Evolutionary conservation across 2,113 vertebrate species (phyloP).

Genomic region (Opisthocomus hoazin): DNA sequence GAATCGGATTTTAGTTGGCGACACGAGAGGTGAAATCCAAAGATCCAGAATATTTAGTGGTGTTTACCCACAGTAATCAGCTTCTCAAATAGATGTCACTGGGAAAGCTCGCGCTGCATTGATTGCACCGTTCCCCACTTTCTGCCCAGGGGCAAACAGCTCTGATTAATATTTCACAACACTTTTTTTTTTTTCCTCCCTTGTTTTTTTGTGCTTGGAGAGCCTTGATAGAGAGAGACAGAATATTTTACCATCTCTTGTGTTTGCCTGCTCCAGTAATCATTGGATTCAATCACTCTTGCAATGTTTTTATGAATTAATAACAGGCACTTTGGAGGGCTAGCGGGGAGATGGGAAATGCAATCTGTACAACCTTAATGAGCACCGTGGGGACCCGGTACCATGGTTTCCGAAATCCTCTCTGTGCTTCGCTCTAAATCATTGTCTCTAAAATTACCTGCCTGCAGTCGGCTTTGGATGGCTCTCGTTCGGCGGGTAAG

Average conservation of each 20-base stretch:
- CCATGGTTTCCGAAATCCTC: constrained; percentile 73
- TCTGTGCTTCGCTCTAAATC: constrained; percentile 68
- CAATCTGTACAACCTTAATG: constrained; percentile 86
- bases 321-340: constrained; percentile 83
- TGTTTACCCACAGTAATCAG: constrained; percentile 75
- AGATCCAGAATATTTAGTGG: constrained; percentile 61
- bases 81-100: constrained; percentile 58
- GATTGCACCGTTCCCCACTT: constrained; percentile 51
- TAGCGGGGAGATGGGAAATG: constrained; percentile 78
- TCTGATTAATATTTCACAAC: constrained; percentile 84
- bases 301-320: constrained; percentile 90
- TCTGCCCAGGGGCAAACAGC: constrained; percentile 65
- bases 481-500: constrained; percentile 73
- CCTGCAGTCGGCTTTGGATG: constrained; percentile 56
- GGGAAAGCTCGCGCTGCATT: constrained; percentile 26
- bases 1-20: constrained; percentile 42
- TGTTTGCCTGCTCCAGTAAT: constrained; percentile 80
- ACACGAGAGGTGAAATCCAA: constrained; percentile 17
- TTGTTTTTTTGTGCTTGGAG: neutral
- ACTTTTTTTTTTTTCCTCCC: neutral
- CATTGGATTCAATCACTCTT: constrained; percentile 80
- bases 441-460: constrained; percentile 61
- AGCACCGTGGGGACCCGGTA: constrained; percentile 84
- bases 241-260: constrained; percentile 78
- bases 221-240: constrained; percentile 60